Conservation (phyloP, 2,113 vertebrate genomes). For the Corythornis madagascariensis region DNA sequence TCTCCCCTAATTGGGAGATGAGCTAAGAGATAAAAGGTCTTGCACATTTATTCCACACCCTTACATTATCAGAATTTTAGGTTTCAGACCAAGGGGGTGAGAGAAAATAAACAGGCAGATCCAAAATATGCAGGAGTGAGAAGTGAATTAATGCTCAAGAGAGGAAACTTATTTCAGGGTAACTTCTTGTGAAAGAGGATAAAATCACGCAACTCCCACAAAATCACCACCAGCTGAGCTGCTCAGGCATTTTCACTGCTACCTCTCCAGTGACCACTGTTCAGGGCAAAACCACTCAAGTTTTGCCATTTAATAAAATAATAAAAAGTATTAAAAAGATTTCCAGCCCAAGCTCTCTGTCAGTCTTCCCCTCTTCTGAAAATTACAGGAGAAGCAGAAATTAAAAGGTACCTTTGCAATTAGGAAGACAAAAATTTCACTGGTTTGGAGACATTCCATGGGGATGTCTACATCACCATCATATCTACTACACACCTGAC, state of each 20-base stretch:
- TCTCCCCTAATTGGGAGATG: not conserved
- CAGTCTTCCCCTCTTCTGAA: not conserved
- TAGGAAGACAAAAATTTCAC: not conserved
- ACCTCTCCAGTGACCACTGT: not conserved
- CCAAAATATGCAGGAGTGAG: not conserved
- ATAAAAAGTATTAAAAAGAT: not conserved
- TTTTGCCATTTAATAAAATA: not conserved
- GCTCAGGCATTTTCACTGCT: accelerated
- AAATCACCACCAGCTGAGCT: not conserved
- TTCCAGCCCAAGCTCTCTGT: not conserved
- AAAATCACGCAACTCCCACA: not conserved
- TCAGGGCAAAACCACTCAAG: not conserved
- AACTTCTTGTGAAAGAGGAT: not conserved
- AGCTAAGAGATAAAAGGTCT: not conserved
- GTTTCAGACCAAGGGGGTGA: not conserved
- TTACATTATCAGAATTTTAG: not conserved
- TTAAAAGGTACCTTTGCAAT: not conserved
- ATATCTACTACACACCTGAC: not conserved
- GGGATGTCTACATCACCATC: not conserved
- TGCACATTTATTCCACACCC: accelerated
- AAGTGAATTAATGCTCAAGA: not conserved
- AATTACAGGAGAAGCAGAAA: not conserved
- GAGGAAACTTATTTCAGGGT: not conserved
- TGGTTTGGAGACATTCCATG: not conserved
- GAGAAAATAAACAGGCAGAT: not conserved